phyloP scores from a whole-genome alignment of 1,140 invertebrate genomes.

The Atta colombica region DNA sequence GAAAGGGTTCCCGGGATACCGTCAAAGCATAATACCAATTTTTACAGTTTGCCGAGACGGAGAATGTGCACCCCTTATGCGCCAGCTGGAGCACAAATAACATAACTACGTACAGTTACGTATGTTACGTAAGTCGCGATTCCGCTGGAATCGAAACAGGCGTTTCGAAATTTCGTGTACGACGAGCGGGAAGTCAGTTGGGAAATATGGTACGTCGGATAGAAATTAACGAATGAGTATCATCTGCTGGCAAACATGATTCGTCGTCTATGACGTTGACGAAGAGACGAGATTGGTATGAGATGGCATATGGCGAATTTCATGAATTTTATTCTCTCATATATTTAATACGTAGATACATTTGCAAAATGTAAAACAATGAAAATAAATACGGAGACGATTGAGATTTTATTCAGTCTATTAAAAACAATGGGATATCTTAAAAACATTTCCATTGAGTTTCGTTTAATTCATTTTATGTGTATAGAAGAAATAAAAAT shows the following conservation, averaged over 20 bases:
- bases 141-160: conserved; percentile 24
- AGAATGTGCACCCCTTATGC: conserved; percentile 31
- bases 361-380: not conserved
- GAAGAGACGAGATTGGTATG: not conserved
- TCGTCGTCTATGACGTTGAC: not conserved
- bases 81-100: conserved; percentile 59
- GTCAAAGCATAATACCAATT: conserved; percentile 35
- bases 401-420: not conserved
- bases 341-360: not conserved
- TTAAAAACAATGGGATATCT: not conserved
- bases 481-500: not conserved
- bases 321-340: not conserved
- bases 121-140: conserved; percentile 31
- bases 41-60: conserved; percentile 45
- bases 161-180: conserved; percentile 40
- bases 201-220: conserved; percentile 46
- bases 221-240: conserved; percentile 48
- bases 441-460: not conserved
- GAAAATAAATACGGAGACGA: not conserved
- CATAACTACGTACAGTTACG: conserved; percentile 46
- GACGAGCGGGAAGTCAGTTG: conserved; percentile 31
- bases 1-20: conserved; percentile 4
- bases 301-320: not conserved
- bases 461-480: not conserved
- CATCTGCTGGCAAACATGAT: conserved; percentile 37